Evolutionary conservation across 2,113 vertebrate species (phyloP), one percentile per base, ranked within the genome.

Genomic region (Cavia aperea): DNA sequence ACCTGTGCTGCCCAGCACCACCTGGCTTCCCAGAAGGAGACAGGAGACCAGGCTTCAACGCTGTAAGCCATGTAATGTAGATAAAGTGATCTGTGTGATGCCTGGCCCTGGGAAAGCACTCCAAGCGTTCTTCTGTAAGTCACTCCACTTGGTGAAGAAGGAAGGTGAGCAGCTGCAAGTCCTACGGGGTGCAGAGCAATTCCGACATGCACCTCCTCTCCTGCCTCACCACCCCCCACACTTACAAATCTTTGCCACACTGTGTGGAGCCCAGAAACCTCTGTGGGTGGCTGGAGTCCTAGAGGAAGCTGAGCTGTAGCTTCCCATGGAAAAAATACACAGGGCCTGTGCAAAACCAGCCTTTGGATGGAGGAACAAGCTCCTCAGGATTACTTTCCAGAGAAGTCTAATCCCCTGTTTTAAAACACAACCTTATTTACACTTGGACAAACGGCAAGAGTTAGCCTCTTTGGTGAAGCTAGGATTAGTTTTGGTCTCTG

Each of bases 391-490:
- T n/a, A 9, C 36, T 81, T 87, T 31, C 65, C 21, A 72, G 68
- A 81, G 62, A 56, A 3, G 46, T 36, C 94, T 89, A 39, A 75
- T 16, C 11, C 23, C 72, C 36, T 78, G 36, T 68, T 46, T 90
- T 79, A 60, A 83, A 66, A 81, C 65, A 68, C n/a, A 49, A 75
- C 56, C 87, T 16, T 9, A 16, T 68, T 82, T 83, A 63, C 14
- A 70, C 15, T 14, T 72, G 81, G 86, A 54, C 89, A 68, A 89
- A 58, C 43, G 70, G 92, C 90, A 81, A 81, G 65, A 65, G 23
- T 66, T 87, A 68, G 56, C 14, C 60, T 92, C 77, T 86, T 65
- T 4, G 87, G 89, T 63, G 54, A 89, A 85, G 91, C 43, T 93
- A 77, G 88, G 93, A 81, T 62, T 29, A 70, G 62, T 33, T 95